These are phyloP conservation scores for Apostichopus californicus DNA, from an alignment of 35 echinoderm and acorn worm species.

Conservation along the genomic window DNA sequence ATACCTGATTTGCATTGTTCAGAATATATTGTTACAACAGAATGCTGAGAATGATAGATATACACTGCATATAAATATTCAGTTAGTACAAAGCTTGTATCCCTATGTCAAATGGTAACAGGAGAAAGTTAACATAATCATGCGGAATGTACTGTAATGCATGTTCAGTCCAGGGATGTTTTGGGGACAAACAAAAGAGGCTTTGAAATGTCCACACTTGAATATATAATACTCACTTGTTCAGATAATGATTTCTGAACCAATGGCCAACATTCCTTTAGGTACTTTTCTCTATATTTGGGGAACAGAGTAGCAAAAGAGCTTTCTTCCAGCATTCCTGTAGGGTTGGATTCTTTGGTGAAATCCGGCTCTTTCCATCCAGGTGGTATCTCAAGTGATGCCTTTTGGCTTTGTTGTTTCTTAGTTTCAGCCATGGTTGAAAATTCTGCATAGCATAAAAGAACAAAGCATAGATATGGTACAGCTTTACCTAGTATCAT, in stretches of 20 bases:
- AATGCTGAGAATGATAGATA: too few species aligned
- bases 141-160: too few species aligned
- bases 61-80: too few species aligned
- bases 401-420: constrained; percentile 14
- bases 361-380: constrained; percentile 93
- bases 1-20: too few species aligned
- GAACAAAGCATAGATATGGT: background rate
- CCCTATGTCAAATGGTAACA: too few species aligned
- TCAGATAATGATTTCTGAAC: constrained; percentile 86
- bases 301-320: constrained; percentile 98
- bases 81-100: too few species aligned
- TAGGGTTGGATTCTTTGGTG: constrained; percentile 84
- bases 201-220: too few species aligned
- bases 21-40: too few species aligned
- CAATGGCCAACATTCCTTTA: constrained; percentile 94
- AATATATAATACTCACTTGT: constrained; percentile 70
- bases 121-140: too few species aligned
- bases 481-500: too few species aligned
- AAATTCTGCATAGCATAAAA: background rate
- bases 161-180: too few species aligned
- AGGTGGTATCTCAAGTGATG: constrained; percentile 62
- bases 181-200: too few species aligned
- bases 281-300: constrained; percentile 97
- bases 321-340: constrained; percentile 80
- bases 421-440: background rate